phyloP scores from a whole-genome alignment of 2,797 vertebrate species.

The Podarcis siculus region DNA sequence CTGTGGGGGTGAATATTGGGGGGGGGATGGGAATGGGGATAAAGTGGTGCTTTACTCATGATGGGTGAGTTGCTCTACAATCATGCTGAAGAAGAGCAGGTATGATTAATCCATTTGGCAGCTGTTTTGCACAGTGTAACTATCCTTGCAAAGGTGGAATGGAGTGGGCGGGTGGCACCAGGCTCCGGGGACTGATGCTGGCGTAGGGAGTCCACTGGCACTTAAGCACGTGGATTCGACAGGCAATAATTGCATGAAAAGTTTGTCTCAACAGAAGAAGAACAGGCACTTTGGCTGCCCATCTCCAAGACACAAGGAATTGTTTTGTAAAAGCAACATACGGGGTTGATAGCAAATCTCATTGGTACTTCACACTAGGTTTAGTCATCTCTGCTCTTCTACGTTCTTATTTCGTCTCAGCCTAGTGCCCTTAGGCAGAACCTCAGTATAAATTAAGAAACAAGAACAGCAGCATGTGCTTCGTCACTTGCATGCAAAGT shows the following conservation, averaged over 20 bases:
- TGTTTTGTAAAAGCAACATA: slow-evolving; percentile 44
- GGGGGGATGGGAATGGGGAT: slow-evolving; percentile 5
- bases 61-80: slow-evolving; percentile 21
- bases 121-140: slow-evolving; percentile 11
- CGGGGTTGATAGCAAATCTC: slow-evolving; percentile 56
- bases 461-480: background rate
- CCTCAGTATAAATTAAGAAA: slow-evolving; percentile 43
- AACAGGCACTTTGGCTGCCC: background rate
- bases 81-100: slow-evolving; percentile 3
- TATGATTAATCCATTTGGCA: slow-evolving; percentile 45
- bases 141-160: slow-evolving; percentile 25
- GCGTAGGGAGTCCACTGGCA: slow-evolving; percentile 10
- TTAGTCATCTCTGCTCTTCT: slow-evolving; percentile 57
- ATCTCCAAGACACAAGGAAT: background rate
- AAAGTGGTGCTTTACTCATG: slow-evolving; percentile 1
- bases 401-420: slow-evolving; percentile 58
- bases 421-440: slow-evolving; percentile 39
- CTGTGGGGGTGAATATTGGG: background rate
- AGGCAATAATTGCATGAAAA: background rate
- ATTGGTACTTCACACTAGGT: slow-evolving; percentile 58
- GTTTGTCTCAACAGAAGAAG: background rate
- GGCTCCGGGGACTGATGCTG: background rate
- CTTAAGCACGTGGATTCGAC: background rate
- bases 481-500: slow-evolving; percentile 8
- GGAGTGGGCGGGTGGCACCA: accelerated